A percentile compares a stretch with the other conserved stretches of the same genome.
phyloP scores from a whole-genome alignment of 64 coral and sea anemone species.

The Orbicella faveolata region DNA sequence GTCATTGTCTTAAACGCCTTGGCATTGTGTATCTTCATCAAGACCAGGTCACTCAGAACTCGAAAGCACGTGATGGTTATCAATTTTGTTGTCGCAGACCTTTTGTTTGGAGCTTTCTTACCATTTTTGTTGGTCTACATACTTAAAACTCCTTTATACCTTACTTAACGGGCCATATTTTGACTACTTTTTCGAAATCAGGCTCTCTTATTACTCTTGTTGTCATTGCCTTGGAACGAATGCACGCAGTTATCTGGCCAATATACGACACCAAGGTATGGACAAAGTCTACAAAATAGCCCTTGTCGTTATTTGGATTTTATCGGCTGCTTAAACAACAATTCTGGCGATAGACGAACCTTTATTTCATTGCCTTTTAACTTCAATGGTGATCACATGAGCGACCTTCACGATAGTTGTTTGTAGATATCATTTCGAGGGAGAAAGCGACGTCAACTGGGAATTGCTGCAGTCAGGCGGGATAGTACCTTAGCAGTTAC shows the following conservation, averaged over 20 bases:
- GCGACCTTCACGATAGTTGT: not conserved
- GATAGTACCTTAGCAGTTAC: not conserved
- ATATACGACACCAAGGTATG: not conserved
- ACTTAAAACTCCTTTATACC: not conserved
- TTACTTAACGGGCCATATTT: not conserved
- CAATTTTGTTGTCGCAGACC: slow-evolving; percentile 27
- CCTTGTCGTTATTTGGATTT: slow-evolving; percentile 2
- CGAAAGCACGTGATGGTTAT: slow-evolving; percentile 19
- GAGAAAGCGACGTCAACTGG: not conserved
- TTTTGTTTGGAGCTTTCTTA: not conserved
- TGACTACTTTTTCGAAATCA: not conserved
- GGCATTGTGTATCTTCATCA: slow-evolving; percentile 13
- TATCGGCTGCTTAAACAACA: not conserved
- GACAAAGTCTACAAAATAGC: not conserved
- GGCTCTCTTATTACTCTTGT: not conserved
- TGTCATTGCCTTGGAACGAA: not conserved
- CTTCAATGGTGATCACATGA: not conserved
- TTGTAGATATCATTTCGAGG: not conserved
- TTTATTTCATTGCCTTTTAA: not conserved
- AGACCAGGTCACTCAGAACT: slow-evolving; percentile 4
- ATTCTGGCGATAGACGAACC: no score
- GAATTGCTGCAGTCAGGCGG: not conserved
- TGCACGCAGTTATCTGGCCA: not conserved
- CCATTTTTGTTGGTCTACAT: not conserved
- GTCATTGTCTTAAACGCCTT: not conserved